Conservation (phyloP, 1,140 invertebrate species). For the Sesamia nonagrioides region DNA sequence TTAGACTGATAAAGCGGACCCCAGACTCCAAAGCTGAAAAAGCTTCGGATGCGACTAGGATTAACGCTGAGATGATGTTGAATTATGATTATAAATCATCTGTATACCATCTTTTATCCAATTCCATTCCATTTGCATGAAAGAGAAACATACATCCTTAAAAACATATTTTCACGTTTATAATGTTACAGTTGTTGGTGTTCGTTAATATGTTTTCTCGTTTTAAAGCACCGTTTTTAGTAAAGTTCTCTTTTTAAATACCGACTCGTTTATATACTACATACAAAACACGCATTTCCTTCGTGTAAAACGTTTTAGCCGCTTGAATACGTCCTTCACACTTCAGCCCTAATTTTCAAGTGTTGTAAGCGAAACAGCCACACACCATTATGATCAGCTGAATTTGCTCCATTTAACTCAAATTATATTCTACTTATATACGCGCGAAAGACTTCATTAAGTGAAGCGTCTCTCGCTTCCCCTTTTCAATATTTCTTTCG, state of each 20-base stretch:
- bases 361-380: constrained; percentile 21
- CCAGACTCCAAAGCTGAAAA: no score
- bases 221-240: background rate
- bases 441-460: constrained; percentile 35
- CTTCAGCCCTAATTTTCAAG: background rate
- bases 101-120: no score
- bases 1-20: no score
- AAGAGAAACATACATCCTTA: no score
- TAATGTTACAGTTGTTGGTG: no score
- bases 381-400: constrained; percentile 37
- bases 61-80: no score
- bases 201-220: no score
- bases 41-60: no score
- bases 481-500: background rate
- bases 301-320: background rate
- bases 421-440: constrained; percentile 47
- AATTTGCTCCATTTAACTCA: constrained; percentile 43
- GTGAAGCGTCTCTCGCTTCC: background rate
- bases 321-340: constrained; percentile 7
- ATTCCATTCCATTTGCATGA: no score
- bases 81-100: no score
- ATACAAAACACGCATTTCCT: background rate
- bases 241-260: constrained; percentile 3
- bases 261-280: no score
- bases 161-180: no score